A percentile compares a stretch with the other conserved stretches of the same genome.
These are phyloP conservation scores for Coecobrya sp. DNA, from an alignment of 2,888 invertebrate genomes.

Conservation along the genomic window DNA sequence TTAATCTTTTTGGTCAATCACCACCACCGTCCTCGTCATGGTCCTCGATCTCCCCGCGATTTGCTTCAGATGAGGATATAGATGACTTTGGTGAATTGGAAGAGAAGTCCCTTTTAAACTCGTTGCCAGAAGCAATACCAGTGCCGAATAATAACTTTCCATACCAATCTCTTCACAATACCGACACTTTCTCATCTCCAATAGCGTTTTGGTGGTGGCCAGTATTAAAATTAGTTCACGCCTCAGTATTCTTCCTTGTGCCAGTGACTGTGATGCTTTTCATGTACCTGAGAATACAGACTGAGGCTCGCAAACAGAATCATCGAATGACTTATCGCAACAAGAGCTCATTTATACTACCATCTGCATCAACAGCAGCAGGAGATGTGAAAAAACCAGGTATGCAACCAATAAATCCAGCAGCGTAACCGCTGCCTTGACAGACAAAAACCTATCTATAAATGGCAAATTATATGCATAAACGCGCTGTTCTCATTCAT, in stretches of 20 bases:
- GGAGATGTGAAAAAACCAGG: constrained; percentile 34
- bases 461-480: no score
- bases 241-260: constrained; percentile 81
- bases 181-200: not conserved
- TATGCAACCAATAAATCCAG: not conserved
- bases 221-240: constrained; percentile 77
- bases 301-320: constrained; percentile 82
- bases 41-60: constrained; percentile 11
- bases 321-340: constrained; percentile 76
- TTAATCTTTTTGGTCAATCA: constrained; percentile 13
- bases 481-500: constrained; percentile 12
- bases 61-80: not conserved
- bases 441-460: constrained; percentile 25
- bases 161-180: constrained; percentile 1
- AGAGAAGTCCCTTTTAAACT: not conserved
- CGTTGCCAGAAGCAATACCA: not conserved
- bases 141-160: not conserved
- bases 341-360: constrained; percentile 81
- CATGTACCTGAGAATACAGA: constrained; percentile 83
- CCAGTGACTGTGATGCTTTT: constrained; percentile 82
- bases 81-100: not conserved
- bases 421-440: no score
- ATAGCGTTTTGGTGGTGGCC: constrained; percentile 77
- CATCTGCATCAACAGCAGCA: not conserved
- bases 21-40: not conserved